Evolutionary conservation across 2,888 invertebrate species (phyloP), one percentile per base, ranked within the genome.

Genomic region (Chrysina gloriosa): DNA sequence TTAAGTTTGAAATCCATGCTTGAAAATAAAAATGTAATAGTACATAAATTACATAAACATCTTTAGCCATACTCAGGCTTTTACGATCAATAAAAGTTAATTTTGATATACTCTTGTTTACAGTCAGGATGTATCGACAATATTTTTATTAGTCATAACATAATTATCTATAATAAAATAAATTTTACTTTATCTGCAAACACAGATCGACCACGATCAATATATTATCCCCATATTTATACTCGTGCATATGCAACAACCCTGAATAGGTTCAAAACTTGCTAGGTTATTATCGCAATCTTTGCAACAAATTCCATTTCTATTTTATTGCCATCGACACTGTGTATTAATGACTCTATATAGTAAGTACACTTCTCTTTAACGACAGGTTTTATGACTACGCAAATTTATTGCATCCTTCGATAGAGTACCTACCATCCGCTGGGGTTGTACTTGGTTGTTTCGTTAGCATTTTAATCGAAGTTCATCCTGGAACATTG

Each of bases 361-460:
- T 52, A 52, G 39, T 14, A 25, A 58, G 58, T 58, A 39, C 39
- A 19, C 25, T 21, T 56, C 42, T 7, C 39, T 39, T 58, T 19
- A 58, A 58, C 36, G 58, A 42, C 58, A 39, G 58, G 42, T 58
- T 58, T 58, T 58, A 58, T 27, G 58, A 58, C 14, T 36, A 39
- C 39, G 39, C 25, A 58, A 58, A 58, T 58, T 58, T 58, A 58
- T 58, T 58, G 14, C 58, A 58, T 39, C 39, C 58, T 39, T 58
- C 9, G 25, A 39, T 58, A 23, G 21, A 23, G n/a, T n/a, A n/a
- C n/a, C n/a, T 39, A 31, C 16, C 19, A 31, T 52, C 52, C 52
- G 19, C 31, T 52, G 52, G 14, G 52, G 52, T 52, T 31, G 14
- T 52, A 52, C 31, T 52, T 16, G 31, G 23, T 16, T 16, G 14